Percentiles rank a stretch among this genome's conserved stretches.
Conservation (phyloP, 2,888 invertebrate species). For the Altica lythri region DNA sequence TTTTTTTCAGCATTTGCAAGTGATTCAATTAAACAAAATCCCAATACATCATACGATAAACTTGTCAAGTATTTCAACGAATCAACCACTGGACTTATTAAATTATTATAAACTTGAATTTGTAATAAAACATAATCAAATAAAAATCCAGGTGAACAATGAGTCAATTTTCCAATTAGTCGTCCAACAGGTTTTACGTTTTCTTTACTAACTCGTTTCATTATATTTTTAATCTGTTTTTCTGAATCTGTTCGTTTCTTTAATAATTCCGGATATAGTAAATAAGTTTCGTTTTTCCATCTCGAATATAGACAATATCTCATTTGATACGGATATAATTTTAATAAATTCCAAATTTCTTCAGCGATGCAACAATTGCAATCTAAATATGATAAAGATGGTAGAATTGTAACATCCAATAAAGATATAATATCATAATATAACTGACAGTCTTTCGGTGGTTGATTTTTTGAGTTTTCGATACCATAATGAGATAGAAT, state of each 20-base stretch:
- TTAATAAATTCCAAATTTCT: conserved; percentile 90
- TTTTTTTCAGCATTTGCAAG: conserved; percentile 78
- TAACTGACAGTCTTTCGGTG: conserved; percentile 61
- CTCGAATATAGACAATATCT: conserved; percentile 83
- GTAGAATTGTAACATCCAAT: conserved; percentile 86
- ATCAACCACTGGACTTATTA: conserved; percentile 87
- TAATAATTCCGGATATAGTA: conserved; percentile 81
- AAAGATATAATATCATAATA: conserved; percentile 85
- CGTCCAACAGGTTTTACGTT: conserved; percentile 97
- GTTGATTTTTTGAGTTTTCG: conserved; percentile 44
- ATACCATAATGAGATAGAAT: conserved; percentile 49
- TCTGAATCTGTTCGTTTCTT: conserved; percentile 84
- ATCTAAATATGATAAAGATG: conserved; percentile 88
- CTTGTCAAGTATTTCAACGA: conserved; percentile 94
- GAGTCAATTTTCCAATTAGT: conserved; percentile 94
- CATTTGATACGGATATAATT: conserved; percentile 80
- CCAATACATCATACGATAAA: conserved; percentile 93
- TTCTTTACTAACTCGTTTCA: conserved; percentile 98
- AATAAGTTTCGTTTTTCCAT: conserved; percentile 93
- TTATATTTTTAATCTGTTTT: conserved; percentile 91
- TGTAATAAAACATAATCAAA: conserved; percentile 81
- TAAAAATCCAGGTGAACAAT: conserved; percentile 92
- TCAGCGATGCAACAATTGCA: conserved; percentile 96
- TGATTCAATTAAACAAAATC: conserved; percentile 94
- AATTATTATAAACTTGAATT: conserved; percentile 57